Base-by-base conservation (phyloP, 92 coral and sea anemone species). In the Heliopora coerulea region DNA sequence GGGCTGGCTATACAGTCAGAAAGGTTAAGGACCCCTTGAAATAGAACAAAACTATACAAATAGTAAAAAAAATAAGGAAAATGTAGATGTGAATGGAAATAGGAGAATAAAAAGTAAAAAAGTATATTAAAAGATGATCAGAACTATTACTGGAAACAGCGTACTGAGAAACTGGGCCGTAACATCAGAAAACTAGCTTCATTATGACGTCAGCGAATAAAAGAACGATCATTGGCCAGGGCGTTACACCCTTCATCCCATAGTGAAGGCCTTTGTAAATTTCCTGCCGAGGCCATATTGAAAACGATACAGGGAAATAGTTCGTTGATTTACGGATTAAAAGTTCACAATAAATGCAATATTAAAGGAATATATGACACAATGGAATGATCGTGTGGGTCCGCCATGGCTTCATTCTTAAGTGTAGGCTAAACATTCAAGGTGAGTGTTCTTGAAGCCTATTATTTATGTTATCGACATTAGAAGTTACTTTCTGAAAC, bases 221-320 rank as follows among this genome's bases (percentile, higher is more conserved):
- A 49, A 25, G 76, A 17, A 32, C 76, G 61, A 69, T 69, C 62
- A 69, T 69, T 69, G 76, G 76, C 19, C 76, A 69, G 48, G 8
- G 48, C 23, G 76, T 69, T 69, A 69, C 76, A 69, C 76, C 76
- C 76, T 56, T 28, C 61, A 56, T 13, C 30, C 30, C 61, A 3
- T 49, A 30, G 44, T 48, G 33, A 52, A 50, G 48, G 39, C 25
- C 32, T 69, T 29, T 69, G 37, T 56, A 31, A 56, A 56, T 48
- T 69, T 69, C 56, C 62, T 56, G 54, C 76, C 54, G 76, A 49
- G 62, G 76, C 76, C 76, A 69, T 69, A 49, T 69, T 50, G 76
- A 52, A 31, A 40, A 31, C 21, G 31, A 30, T 69, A 69, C 14
- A 69, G 62, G 75, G 76, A 69, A 69, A 52, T 33, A 69, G 46